A percentile compares a stretch with the other conserved stretches of the same genome.
phyloP scores from a whole-genome alignment of 2,113 vertebrate genomes.

The Prinia subflava region DNA sequence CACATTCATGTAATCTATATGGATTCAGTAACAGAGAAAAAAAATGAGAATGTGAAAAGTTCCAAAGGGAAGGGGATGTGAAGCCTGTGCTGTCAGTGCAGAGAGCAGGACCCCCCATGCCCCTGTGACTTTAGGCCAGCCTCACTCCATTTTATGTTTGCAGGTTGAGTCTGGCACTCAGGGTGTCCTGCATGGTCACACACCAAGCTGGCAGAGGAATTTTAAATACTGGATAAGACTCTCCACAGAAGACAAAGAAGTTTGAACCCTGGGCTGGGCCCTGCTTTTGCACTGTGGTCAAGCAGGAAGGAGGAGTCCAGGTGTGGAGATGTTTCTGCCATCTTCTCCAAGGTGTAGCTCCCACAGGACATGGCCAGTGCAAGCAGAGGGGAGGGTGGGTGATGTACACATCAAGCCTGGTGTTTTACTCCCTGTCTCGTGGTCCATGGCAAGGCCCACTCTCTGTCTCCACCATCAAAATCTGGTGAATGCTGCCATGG shows the following conservation, averaged over 20 bases:
- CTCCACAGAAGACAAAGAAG: not conserved
- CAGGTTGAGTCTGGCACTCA: not conserved
- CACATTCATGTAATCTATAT: not conserved
- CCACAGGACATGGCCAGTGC: not conserved
- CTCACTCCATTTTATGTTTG: not conserved
- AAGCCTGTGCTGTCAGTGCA: not conserved
- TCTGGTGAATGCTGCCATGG: not conserved
- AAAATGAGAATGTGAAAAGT: not conserved
- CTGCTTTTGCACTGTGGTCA: not conserved
- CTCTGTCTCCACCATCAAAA: not conserved
- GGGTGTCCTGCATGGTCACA: not conserved
- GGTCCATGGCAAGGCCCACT: not conserved
- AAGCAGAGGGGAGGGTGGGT: not conserved
- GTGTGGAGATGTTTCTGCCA: slow-evolving; percentile 78
- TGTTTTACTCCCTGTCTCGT: not conserved
- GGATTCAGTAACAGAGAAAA: not conserved
- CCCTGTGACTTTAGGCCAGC: not conserved
- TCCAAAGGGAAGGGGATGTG: not conserved
- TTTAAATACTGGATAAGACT: not conserved
- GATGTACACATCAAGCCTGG: not conserved
- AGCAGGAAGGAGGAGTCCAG: not conserved
- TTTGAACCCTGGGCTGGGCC: not conserved
- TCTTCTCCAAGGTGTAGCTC: slow-evolving; percentile 75
- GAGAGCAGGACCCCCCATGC: not conserved
- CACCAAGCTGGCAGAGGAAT: not conserved